phyloP scores from a whole-genome alignment of 2,113 vertebrate species.

The Murina feae region DNA sequence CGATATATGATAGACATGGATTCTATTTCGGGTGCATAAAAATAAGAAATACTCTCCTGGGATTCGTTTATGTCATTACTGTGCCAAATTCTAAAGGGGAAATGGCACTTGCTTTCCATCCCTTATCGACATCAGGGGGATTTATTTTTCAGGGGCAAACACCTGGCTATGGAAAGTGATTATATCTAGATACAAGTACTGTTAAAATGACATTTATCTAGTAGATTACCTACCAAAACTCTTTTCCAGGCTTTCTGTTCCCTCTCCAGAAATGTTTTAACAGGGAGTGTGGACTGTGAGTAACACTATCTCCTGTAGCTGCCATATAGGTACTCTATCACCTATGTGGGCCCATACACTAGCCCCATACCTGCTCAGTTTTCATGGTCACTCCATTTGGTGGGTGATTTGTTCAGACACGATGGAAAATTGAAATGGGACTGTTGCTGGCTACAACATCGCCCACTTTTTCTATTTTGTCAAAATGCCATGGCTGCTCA shows the following conservation, averaged over 20 bases:
- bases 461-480: conserved; percentile 77
- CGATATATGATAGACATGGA: conserved; percentile 50
- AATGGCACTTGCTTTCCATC: conserved; percentile 60
- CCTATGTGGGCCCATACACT: neutral
- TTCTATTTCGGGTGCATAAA: conserved; percentile 71
- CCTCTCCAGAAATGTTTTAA: neutral
- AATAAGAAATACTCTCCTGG: conserved; percentile 61
- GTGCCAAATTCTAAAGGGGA: conserved; percentile 61
- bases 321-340: conserved; percentile 36
- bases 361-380: conserved; percentile 59
- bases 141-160: conserved; percentile 59
- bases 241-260: neutral
- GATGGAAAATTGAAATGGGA: conserved; percentile 81
- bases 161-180: conserved; percentile 5
- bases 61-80: conserved; percentile 53
- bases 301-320: conserved; percentile 46
- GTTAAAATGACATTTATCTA: conserved; percentile 50
- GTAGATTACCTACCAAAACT: neutral
- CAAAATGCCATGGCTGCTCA: conserved; percentile 76
- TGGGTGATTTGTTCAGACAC: conserved; percentile 80
- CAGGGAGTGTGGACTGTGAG: neutral
- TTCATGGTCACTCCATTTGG: conserved; percentile 74
- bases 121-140: conserved; percentile 26
- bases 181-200: conserved; percentile 32
- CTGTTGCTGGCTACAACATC: conserved; percentile 69